A percentile compares a stretch with the other conserved stretches of the same genome.
phyloP scores from a whole-genome alignment of 2,113 vertebrate genomes.

The Corythoichthys intestinalis region DNA sequence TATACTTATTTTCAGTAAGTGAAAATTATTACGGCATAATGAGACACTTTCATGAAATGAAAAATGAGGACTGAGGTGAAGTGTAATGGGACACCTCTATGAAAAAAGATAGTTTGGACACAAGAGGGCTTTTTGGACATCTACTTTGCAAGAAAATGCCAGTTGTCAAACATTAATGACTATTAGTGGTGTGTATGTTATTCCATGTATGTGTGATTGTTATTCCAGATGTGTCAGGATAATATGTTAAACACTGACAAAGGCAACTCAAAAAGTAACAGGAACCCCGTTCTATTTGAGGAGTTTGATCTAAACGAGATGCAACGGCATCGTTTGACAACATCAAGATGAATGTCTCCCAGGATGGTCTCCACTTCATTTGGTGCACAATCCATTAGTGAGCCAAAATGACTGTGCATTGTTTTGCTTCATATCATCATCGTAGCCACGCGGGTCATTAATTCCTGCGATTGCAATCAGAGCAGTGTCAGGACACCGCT shows the following conservation, averaged over 20 bases:
- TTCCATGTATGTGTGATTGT: too few relatives aligned
- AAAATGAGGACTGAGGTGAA: too few relatives aligned
- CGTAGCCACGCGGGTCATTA: neutral
- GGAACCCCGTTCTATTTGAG: neutral
- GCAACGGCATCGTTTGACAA: neutral
- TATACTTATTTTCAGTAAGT: too few relatives aligned
- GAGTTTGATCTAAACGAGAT: neutral
- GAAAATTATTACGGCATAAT: too few relatives aligned
- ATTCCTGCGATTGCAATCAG: neutral
- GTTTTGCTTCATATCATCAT: conserved; percentile 1
- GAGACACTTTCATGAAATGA: too few relatives aligned
- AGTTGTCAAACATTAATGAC: neutral
- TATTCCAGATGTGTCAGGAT: neutral
- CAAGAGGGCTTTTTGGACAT: neutral
- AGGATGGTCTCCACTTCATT: neutral
- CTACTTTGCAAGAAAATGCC: neutral
- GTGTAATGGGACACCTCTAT: too few relatives aligned
- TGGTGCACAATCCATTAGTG: neutral
- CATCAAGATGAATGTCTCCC: neutral
- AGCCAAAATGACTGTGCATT: neutral
- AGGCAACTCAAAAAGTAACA: neutral
- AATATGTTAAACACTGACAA: neutral
- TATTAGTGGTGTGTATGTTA: neutral
- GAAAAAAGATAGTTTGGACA: too few relatives aligned
- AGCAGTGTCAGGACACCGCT: neutral